A percentile compares a stretch with the other conserved stretches of the same genome.
These are phyloP conservation scores for Oligia fasciuncula DNA, from an alignment of 2,888 invertebrate species.

Conservation along the genomic window DNA sequence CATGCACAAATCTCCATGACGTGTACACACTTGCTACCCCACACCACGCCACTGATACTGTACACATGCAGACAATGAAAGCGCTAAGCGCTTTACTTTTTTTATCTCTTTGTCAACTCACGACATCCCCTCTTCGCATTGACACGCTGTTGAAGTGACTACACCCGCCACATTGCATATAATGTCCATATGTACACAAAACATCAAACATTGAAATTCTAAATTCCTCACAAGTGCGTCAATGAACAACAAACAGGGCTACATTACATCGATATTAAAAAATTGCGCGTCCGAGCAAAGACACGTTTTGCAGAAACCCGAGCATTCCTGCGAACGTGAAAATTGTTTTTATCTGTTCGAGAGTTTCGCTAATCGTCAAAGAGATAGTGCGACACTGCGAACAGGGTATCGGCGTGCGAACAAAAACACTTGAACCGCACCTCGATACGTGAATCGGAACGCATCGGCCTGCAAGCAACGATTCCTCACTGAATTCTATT, in stretches of 20 bases:
- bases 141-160: constrained; percentile 69
- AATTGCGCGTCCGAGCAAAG: constrained; percentile 64
- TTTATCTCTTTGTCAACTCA: constrained; percentile 80
- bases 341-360: constrained; percentile 78
- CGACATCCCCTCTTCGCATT: constrained; percentile 73
- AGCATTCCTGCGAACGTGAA: constrained; percentile 77
- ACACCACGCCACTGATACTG: constrained; percentile 67
- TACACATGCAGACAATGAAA: constrained; percentile 82
- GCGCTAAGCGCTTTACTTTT: constrained; percentile 87
- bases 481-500: constrained; percentile 63
- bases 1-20: constrained; percentile 61
- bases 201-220: constrained; percentile 63
- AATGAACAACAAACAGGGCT: constrained; percentile 53
- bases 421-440: constrained; percentile 78
- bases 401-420: constrained; percentile 82
- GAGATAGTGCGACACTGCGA: constrained; percentile 84
- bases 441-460: constrained; percentile 64
- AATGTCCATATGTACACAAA: constrained; percentile 44
- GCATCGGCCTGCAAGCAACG: constrained; percentile 57
- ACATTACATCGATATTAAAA: constrained; percentile 42
- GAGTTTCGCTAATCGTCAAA: constrained; percentile 84
- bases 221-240: constrained; percentile 47
- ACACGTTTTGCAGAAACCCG: constrained; percentile 72
- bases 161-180: constrained; percentile 47
- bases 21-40: constrained; percentile 77